These are phyloP conservation scores for Channa argus DNA, from an alignment of 2,113 vertebrate genomes.

Conservation along the genomic window DNA sequence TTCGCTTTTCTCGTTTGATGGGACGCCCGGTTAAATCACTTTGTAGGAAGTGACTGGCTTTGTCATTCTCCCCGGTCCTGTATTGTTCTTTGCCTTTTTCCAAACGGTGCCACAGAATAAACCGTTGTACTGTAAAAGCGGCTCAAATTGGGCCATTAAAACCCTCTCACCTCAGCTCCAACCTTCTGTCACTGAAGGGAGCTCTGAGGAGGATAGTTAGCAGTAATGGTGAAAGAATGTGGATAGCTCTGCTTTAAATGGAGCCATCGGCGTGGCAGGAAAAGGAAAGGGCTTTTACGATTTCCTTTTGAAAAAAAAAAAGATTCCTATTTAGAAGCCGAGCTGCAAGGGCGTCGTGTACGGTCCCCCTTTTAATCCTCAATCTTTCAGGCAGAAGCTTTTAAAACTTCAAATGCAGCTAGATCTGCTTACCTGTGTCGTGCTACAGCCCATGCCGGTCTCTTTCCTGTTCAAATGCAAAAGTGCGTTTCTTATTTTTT, in stretches of 20 bases:
- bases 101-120: slow-evolving; percentile 77
- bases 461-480: slow-evolving; percentile 73
- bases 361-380: slow-evolving; percentile 74
- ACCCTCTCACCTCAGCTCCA: slow-evolving; percentile 41
- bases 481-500: slow-evolving; percentile 68
- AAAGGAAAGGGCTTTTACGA: slow-evolving; percentile 76
- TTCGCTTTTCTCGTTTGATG: slow-evolving; percentile 78
- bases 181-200: slow-evolving; percentile 57
- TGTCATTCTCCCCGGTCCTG: slow-evolving; percentile 69
- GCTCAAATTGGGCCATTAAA: slow-evolving; percentile 79
- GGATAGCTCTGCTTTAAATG: slow-evolving; percentile 71
- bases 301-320: slow-evolving; percentile 83
- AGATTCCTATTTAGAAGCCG: slow-evolving; percentile 80
- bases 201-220: slow-evolving; percentile 57
- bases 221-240: slow-evolving; percentile 75
- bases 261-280: slow-evolving; percentile 73
- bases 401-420: slow-evolving; percentile 86
- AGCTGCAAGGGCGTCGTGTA: slow-evolving; percentile 77
- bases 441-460: slow-evolving; percentile 75
- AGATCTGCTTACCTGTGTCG: slow-evolving; percentile 84
- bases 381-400: slow-evolving; percentile 86
- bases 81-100: slow-evolving; percentile 69
- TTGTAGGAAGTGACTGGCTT: slow-evolving; percentile 71
- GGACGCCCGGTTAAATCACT: slow-evolving; percentile 43
- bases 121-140: slow-evolving; percentile 73